Evolutionary conservation across 2,888 invertebrate genomes (phyloP), one percentile per base, ranked within the genome.

Genomic region (Chaetogeoica ovagalla): DNA sequence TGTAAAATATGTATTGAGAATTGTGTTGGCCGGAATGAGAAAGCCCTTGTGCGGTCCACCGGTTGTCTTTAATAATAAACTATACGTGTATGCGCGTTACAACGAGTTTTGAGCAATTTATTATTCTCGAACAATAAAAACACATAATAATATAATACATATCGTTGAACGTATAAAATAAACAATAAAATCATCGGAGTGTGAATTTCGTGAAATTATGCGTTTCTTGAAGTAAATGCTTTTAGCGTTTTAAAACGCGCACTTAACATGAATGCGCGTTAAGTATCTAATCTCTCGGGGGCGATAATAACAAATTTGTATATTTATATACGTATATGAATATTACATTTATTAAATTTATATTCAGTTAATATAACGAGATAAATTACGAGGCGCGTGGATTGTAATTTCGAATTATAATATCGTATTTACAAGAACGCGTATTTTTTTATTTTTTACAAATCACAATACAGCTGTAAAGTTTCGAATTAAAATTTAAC

Each of bases 1-100:
- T 59, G 39, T 65, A 57, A 75, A 75, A 65, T 65, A 65, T 57
- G 65, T 39, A 57, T 65, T 39, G 37, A 66, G 57, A 23, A 39
- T 57, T 5, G 11, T 19, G 39, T 74, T 6, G 11, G 13, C n/a
- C 13, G 6, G 8, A 57, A 65, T 39, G 1, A 17, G 39, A 74
- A 66, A 57, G 43, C 21, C 52, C 1, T 52, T n/a, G 62, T 30
- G 30, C 8, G 37, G 69, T 13, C 30, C 37, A 55, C 71, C 60
- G 13, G 21, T 72, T 72, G 30, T 60, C 23, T 19, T 60, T 39
- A 21, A 48, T 23, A 23, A 48, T 9, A 48, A 48, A 48, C 48
- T 15, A 15, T 48, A 48, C 15, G 11, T 48, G n/a, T 57, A n/a
- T 30, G n/a, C 11, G 9, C 2, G n/a, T 21, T n/a, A 21, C 6